Conservation (phyloP, 2,888 invertebrate species). For the Lumbricus terrestris region DNA sequence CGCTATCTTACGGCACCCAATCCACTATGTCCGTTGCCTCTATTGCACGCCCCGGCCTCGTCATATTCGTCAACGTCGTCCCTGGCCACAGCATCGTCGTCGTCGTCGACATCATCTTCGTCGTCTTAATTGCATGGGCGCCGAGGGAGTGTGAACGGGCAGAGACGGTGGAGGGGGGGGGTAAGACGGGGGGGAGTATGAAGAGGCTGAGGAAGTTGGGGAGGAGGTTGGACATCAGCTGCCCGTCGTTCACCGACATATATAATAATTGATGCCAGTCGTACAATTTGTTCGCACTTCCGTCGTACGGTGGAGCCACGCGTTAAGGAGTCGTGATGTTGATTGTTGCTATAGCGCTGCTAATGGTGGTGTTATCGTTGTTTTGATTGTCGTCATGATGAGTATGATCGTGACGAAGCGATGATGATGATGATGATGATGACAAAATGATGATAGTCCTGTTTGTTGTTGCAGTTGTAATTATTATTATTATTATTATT, state of each 20-base stretch:
- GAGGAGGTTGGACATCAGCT: neutral
- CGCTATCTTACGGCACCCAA: neutral
- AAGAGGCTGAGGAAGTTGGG: neutral
- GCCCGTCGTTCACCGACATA: neutral
- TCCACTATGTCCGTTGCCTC: neutral
- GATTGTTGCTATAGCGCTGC: too few species aligned
- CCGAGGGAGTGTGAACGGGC: neutral
- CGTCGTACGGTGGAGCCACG: neutral
- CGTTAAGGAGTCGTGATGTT: neutral
- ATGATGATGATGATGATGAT: too few species aligned
- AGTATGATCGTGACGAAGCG: too few species aligned
- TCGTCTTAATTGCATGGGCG: conserved; percentile 7
- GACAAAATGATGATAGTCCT: too few species aligned
- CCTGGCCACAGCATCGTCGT: neutral
- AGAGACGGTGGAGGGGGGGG: neutral
- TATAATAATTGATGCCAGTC: neutral
- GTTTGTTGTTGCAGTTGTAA: too few species aligned
- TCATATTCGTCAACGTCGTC: neutral
- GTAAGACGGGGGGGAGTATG: neutral
- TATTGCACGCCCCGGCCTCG: neutral
- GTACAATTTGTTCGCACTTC: neutral
- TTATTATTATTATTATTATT: too few species aligned
- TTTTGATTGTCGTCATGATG: too few species aligned
- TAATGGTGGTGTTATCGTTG: too few species aligned
- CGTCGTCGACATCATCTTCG: conserved; percentile 10